Evolutionary conservation across 1,140 invertebrate species (phyloP), one percentile per base, ranked within the genome.

Genomic region (Pristionchus pacificus): DNA sequence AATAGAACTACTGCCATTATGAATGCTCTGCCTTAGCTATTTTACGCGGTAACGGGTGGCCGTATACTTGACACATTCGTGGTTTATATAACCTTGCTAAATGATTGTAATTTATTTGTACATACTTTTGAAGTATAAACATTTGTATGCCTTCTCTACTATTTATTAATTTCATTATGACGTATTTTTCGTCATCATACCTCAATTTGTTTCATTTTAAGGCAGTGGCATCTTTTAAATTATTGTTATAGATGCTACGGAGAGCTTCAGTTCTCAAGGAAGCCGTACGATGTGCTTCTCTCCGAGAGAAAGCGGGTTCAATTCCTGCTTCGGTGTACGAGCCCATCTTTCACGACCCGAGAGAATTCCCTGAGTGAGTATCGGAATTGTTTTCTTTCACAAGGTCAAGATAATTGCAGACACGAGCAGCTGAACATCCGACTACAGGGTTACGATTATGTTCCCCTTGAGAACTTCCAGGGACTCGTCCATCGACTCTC

Each of bases 381-480:
- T 1, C 33, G 0, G 27, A 65, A 29, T 1, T 65, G 38, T 1
- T 14, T 25, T 15, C 25, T 67, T 24, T 0, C 25, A 69, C 29
- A 27, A 59, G 32, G n/a, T n/a, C n/a, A 33, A 1, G 59, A 2
- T 58, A 55, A 19, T 71, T 75, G 32, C 74, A 72, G 68, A 32
- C 58, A 71, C 25, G 31, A 74, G 2, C 30, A 70, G 1, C 28
- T 81, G 3, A 81, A 81, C 65, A 76, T 81, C 13, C 68, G 76
- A n/a, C 68, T 84, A 1, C 80, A 84, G 58, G 63, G 71, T 15
- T 77, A 77, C 61, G 80, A 82, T 57, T 82, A 66, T 65, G 73
- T 60, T 19, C 72, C 74, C 0, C 57, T 82, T 25, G 80, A 82
- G 60, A 76, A 74, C 31, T 82, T 77, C 60, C 80, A 82, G 60